Evolutionary conservation across 1,140 invertebrate species (phyloP).

Genomic region (Aphidius ervi): DNA sequence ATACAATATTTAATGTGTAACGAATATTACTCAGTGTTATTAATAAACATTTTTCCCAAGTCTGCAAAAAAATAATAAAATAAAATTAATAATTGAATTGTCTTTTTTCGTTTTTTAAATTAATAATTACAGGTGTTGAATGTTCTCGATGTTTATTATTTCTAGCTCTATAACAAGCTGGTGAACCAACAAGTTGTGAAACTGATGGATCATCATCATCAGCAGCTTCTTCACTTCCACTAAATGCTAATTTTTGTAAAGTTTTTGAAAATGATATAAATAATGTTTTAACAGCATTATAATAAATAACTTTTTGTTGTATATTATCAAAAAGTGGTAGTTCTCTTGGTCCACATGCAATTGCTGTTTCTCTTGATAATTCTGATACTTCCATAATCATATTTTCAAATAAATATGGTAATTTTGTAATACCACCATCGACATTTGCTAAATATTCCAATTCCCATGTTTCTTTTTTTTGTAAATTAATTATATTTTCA

Average conservation of each 20-base stretch:
- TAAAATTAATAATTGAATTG: slow-evolving; percentile 7
- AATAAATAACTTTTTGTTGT: slow-evolving; percentile 62
- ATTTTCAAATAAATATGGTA: slow-evolving; percentile 83
- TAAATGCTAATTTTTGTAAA: slow-evolving; percentile 63
- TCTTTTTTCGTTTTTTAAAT: slow-evolving; percentile 17
- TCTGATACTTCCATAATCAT: slow-evolving; percentile 80
- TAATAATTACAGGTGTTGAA: slow-evolving; percentile 28
- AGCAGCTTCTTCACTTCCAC: slow-evolving; percentile 57
- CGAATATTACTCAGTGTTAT: slow-evolving; percentile 87
- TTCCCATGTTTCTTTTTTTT: slow-evolving; percentile 81
- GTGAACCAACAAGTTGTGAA: slow-evolving; percentile 63
- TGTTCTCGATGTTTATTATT: slow-evolving; percentile 42
- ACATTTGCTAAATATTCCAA: slow-evolving; percentile 73
- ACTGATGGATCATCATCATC: slow-evolving; percentile 59
- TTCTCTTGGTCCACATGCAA: slow-evolving; percentile 70
- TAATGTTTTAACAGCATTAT: slow-evolving; percentile 67
- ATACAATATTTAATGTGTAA: slow-evolving; percentile 71
- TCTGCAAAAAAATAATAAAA: slow-evolving; percentile 43
- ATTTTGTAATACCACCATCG: slow-evolving; percentile 75
- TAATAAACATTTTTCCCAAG: slow-evolving; percentile 76
- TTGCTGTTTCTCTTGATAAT: slow-evolving; percentile 79
- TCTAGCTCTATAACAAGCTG: slow-evolving; percentile 51
- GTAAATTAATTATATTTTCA: slow-evolving; percentile 73
- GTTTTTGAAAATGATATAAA: slow-evolving; percentile 65
- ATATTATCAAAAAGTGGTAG: slow-evolving; percentile 61